These are phyloP conservation scores for Paralichthys olivaceus DNA, from an alignment of 2,113 vertebrate genomes.

Conservation along the genomic window DNA sequence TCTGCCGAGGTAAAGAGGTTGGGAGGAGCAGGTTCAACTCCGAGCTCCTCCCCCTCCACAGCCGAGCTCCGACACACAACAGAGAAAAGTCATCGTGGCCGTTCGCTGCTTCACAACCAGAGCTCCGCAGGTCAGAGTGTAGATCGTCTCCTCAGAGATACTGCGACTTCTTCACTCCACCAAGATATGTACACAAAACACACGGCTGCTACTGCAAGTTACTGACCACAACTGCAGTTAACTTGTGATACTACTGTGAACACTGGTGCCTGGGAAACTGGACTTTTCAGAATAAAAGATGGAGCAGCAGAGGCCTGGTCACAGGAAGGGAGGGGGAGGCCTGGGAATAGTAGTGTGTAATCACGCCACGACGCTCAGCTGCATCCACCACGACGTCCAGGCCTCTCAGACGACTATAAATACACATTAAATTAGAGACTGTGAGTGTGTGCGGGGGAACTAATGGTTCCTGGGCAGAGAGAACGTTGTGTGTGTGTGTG, in stretches of 20 bases:
- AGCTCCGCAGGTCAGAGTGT: no score
- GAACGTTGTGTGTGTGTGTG: conserved; percentile 14
- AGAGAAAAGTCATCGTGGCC: no score
- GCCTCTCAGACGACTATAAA: conserved; percentile 66
- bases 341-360: conserved; percentile 64
- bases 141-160: no score
- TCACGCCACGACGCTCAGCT: conserved; percentile 66
- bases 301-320: not conserved
- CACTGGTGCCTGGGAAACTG: not conserved
- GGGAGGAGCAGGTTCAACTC: no score
- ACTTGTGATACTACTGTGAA: not conserved
- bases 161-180: no score
- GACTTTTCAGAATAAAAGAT: conserved; percentile 37
- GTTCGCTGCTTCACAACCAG: no score
- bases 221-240: no score
- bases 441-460: conserved; percentile 20
- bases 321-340: conserved; percentile 54
- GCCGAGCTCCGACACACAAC: no score
- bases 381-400: conserved; percentile 62
- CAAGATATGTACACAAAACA: no score
- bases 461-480: conserved; percentile 26
- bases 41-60: no score
- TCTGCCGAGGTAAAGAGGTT: no score
- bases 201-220: no score
- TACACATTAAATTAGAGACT: conserved; percentile 72